Conservation (phyloP, 2,797 vertebrate species). For the Malurus splendens region DNA sequence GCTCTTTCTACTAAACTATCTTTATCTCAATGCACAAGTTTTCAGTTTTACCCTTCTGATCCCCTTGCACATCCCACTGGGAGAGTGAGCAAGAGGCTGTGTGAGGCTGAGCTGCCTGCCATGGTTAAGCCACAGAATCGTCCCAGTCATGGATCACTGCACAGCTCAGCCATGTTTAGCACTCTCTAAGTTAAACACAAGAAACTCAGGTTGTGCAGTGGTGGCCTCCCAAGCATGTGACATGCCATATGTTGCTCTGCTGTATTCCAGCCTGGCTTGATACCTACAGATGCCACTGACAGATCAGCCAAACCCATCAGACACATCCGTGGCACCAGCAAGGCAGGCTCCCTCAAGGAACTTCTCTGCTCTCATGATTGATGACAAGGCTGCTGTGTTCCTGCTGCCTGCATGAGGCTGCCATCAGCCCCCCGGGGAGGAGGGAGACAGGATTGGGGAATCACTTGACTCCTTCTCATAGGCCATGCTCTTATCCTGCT, state of each 20-base stretch:
- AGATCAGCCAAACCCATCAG: neutral
- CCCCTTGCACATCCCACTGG: neutral
- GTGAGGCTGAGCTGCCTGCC: neutral
- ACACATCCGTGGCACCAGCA: rapidly evolving
- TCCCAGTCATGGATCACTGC: neutral
- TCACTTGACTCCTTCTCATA: neutral
- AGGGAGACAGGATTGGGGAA: neutral
- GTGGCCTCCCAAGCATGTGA: neutral
- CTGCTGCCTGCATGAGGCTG: neutral
- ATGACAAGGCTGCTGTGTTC: neutral
- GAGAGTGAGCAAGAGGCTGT: rapidly evolving
- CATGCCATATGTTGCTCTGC: neutral
- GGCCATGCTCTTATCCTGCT: neutral
- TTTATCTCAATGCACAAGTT: neutral
- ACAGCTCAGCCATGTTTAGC: neutral
- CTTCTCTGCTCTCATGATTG: neutral
- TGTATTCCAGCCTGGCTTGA: neutral
- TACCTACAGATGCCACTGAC: neutral
- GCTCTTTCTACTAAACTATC: neutral
- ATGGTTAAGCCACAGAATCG: neutral
- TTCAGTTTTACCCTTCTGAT: neutral
- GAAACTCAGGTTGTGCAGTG: neutral
- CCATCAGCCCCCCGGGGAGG: neutral
- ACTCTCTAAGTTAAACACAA: neutral
- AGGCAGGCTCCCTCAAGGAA: neutral